Conservation (phyloP, 1,140 invertebrate genomes). For the Mactra quadrangularis region DNA sequence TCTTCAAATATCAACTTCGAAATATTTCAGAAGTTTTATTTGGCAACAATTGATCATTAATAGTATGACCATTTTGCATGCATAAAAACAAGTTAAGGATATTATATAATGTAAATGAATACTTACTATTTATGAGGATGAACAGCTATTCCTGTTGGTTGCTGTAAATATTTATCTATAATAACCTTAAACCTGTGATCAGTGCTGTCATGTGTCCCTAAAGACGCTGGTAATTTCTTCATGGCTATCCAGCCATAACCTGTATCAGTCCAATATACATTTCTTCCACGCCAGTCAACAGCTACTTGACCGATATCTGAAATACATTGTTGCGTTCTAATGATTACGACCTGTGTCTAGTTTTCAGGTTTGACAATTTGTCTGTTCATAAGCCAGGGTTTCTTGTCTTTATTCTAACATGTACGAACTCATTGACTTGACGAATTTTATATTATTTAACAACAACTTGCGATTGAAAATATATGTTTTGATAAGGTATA, state of each 20-base stretch:
- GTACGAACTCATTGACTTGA: neutral
- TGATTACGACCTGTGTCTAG: neutral
- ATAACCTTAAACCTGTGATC: slow-evolving; percentile 20
- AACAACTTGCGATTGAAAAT: neutral
- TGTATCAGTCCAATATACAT: slow-evolving; percentile 50
- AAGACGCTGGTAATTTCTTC: slow-evolving; percentile 13
- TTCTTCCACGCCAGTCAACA: slow-evolving; percentile 36
- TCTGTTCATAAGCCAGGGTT: neutral
- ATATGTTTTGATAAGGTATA: too few relatives aligned
- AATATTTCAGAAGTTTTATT: too few relatives aligned
- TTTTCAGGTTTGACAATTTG: neutral
- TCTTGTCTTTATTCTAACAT: too few relatives aligned
- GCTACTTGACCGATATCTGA: slow-evolving; percentile 46
- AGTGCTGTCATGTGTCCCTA: neutral
- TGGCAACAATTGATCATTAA: too few relatives aligned
- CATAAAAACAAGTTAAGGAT: too few relatives aligned
- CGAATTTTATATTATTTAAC: neutral
- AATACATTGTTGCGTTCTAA: neutral
- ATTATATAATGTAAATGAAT: too few relatives aligned
- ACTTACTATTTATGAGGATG: slow-evolving; percentile 30
- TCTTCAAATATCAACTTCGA: too few relatives aligned
- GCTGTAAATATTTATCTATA: slow-evolving; percentile 31
- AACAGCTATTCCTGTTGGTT: slow-evolving; percentile 41
- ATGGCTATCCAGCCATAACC: slow-evolving; percentile 54
- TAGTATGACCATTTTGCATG: too few relatives aligned